Percentiles rank a stretch among this genome's conserved stretches.
Evolutionary conservation across 2,888 invertebrate genomes (phyloP).

Genomic region (Microctonus hyperodae): DNA sequence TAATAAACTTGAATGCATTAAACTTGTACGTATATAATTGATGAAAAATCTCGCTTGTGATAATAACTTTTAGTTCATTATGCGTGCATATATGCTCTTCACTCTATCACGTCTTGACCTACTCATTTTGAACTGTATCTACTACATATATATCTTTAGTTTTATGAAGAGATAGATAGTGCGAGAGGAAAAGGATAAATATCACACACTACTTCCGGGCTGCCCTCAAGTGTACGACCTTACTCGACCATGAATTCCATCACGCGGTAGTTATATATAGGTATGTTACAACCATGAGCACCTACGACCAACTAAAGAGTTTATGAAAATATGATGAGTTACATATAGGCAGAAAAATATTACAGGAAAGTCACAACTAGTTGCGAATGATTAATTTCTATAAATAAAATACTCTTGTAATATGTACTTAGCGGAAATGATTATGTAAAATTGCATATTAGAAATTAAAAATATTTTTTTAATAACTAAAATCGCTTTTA

Average conservation of each 20-base stretch:
- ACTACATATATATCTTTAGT: constrained; percentile 1
- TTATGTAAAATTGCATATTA: no score
- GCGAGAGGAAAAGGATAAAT: constrained; percentile 37
- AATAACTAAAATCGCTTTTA: no score
- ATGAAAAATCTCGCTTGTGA: background rate
- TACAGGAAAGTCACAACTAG: no score
- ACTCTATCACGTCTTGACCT: constrained; percentile 13
- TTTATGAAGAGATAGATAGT: background rate
- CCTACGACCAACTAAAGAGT: background rate
- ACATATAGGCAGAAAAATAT: no score
- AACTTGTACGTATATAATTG: no score
- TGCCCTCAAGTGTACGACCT: constrained; percentile 45
- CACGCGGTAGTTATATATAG: constrained; percentile 41
- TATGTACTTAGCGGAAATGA: no score
- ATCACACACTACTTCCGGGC: constrained; percentile 51
- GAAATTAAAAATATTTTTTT: no score
- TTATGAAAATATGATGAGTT: background rate
- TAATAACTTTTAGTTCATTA: constrained; percentile 4
- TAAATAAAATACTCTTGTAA: no score
- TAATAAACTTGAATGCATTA: background rate
- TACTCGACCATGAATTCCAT: constrained; percentile 45
- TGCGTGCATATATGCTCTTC: background rate
- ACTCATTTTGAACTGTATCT: constrained; percentile 14
- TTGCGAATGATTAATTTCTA: no score
- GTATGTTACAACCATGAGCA: constrained; percentile 14